These are phyloP conservation scores for Apogon hyalosoma DNA, from an alignment of 2,797 vertebrate species.

Conservation along the genomic window DNA sequence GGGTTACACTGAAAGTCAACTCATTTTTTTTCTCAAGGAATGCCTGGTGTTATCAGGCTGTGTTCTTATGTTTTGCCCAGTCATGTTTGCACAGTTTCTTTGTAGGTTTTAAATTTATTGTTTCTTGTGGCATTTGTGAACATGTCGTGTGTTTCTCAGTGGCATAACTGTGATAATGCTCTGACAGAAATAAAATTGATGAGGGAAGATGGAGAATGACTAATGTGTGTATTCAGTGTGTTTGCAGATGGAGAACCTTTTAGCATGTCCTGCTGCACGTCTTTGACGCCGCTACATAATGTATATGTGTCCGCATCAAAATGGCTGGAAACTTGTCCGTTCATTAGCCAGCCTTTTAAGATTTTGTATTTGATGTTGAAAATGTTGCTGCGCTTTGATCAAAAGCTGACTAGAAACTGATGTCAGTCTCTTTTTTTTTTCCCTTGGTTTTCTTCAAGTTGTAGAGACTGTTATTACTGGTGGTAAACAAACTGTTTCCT, in stretches of 20 bases:
- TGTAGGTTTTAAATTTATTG: constrained; percentile 34
- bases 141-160: constrained; percentile 30
- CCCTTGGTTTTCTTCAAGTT: constrained; percentile 28
- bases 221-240: constrained; percentile 56
- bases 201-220: constrained; percentile 38
- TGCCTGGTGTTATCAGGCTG: constrained; percentile 36
- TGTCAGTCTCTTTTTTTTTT: constrained; percentile 18
- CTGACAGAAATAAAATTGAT: constrained; percentile 42
- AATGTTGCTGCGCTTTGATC: constrained; percentile 62
- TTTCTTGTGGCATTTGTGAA: constrained; percentile 52
- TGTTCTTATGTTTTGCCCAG: constrained; percentile 28
- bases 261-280: constrained; percentile 45
- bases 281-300: constrained; percentile 37
- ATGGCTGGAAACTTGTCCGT: constrained; percentile 19
- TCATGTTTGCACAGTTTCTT: constrained; percentile 40
- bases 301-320: constrained; percentile 43
- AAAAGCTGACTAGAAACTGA: constrained; percentile 32
- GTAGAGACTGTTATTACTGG: constrained; percentile 36
- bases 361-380: constrained; percentile 65
- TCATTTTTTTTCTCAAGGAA: constrained; percentile 32
- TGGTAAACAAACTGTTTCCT: constrained; percentile 41
- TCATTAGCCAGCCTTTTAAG: constrained; percentile 60
- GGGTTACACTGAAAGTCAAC: constrained; percentile 65
- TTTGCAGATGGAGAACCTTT: constrained; percentile 48
- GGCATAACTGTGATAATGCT: constrained; percentile 44